Evolutionary conservation across 2,113 vertebrate species (phyloP), one percentile per base, ranked within the genome.

Genomic region (Thermophis baileyi): DNA sequence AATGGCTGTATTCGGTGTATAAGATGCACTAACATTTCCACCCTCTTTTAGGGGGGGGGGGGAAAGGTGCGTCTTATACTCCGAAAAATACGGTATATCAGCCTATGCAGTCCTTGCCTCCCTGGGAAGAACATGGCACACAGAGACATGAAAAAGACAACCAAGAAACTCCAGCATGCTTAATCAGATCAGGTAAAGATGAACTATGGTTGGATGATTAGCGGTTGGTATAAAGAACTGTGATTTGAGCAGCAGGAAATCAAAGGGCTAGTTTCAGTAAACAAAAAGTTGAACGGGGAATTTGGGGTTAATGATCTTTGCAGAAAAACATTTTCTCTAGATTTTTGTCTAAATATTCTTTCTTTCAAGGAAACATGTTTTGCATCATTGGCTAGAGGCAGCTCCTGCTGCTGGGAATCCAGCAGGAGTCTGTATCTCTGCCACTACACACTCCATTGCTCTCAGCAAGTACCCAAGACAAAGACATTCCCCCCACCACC

Each of bases 371-470:
- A 96, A 97, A 97, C 94, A 92, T 93, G 95, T 96, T 97, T 97
- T 96, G 96, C 97, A 96, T 96, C 96, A 96, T 95, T 96, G 95
- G 96, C 95, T 96, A 93, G 96, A 96, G 96, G 96, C 95, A 95
- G 94, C 96, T 97, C 95, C 96, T 0, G 93, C 96, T 96, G 96
- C 96, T 96, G 96, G 96, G 96, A 96, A 96, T 96, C 94, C 95
- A 94, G 95, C 89, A 86, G 54, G 91, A 95, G 95, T 93, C 95
- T 90, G 94, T 94, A 94, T 96, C 89, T 53, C 95, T 96, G 96
- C 94, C 49, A 94, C 95, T 0, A 46, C 95, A 95, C 96, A 96
- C 96, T 85, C 95, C 94, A 55, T 88, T 85, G 95, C 96, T 95
- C 96, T 96, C 95, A 95, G 96, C 96, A 89, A 95, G 95, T 87